Percentiles rank a stretch among this genome's conserved stretches.
Conservation (phyloP, 2,888 invertebrate species). For the Agriopis marginaria region DNA sequence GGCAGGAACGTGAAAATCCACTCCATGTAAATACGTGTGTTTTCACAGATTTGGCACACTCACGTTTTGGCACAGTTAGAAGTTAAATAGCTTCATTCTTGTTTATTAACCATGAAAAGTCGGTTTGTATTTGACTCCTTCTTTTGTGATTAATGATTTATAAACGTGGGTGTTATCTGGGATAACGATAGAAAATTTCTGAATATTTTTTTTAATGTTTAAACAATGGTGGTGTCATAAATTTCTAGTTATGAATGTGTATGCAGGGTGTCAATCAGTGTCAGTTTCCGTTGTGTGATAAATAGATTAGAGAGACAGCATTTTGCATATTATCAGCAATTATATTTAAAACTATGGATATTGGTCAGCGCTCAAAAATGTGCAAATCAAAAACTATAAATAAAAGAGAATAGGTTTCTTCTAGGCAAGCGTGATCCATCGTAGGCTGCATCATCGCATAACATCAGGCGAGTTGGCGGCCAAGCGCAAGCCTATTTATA, state of each 20-base stretch:
- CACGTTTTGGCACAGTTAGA: constrained; percentile 38
- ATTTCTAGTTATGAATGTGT: no score
- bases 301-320: no score
- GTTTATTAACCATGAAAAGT: constrained; percentile 12
- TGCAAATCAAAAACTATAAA: no score
- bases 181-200: neutral
- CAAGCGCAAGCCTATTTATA: no score
- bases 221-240: neutral
- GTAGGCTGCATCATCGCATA: no score
- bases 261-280: neutral
- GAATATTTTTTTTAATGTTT: neutral
- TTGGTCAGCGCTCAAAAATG: no score
- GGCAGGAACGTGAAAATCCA: constrained; percentile 3
- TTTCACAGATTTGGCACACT: constrained; percentile 43
- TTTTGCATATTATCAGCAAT: no score
- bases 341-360: no score
- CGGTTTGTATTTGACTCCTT: constrained; percentile 18
- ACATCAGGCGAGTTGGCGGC: no score
- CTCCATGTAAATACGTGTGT: neutral
- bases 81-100: constrained; percentile 19
- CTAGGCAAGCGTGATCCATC: no score
- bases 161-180: constrained; percentile 1
- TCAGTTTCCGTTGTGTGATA: neutral
- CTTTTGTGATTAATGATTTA: constrained; percentile 18
- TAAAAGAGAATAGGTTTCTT: no score